Evolutionary conservation across 2,888 invertebrate species (phyloP), one percentile per base, ranked within the genome.

Genomic region (Lasioglossum figueresi): DNA sequence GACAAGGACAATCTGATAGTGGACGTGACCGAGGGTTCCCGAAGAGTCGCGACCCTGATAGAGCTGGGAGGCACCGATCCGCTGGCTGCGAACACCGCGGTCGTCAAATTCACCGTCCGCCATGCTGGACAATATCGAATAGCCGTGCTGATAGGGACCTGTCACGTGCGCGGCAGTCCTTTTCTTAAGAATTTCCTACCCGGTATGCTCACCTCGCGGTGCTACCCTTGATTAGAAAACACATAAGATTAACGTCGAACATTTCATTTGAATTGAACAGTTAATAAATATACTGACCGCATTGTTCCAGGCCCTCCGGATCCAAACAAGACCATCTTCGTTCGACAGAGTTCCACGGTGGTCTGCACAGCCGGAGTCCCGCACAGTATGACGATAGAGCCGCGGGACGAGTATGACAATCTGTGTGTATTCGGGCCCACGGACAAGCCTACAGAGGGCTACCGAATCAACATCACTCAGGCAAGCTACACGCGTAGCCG

Each of bases 361-460:
- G 97, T 98, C 83, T 98, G 98, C 95, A 97, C 97, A 74, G 97
- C 97, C 12, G 97, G 96, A 68, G 96, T 97, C 77, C 96, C 97
- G 72, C 97, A 98, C 92, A 95, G 96, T 79, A 96, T 99, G 94
- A 97, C 97, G 94, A 97, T 99, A 93, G 98, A 98, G 94, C 98
- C 99, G n/a, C 96, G 98, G 84, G 99, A 99, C 95, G 97, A 97
- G 94, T 98, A 97, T 95, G 98, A 98, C 93, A 99, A 99, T 95
- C 96, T 97, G n/a, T 98, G 98, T 92, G 94, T 95, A 88, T 97
- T 97, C 92, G 95, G 96, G 48, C 95, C 96, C 71, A 95, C 95
- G 59, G 96, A 96, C 85, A 96, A 96, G 93, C 97, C 97, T 0
- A 96, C 96, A 0, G 95, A 96, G 92, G 97, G 95, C 23, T 96